Evolutionary conservation across 2,888 invertebrate genomes (phyloP).

Genomic region (Tachina lurida): DNA sequence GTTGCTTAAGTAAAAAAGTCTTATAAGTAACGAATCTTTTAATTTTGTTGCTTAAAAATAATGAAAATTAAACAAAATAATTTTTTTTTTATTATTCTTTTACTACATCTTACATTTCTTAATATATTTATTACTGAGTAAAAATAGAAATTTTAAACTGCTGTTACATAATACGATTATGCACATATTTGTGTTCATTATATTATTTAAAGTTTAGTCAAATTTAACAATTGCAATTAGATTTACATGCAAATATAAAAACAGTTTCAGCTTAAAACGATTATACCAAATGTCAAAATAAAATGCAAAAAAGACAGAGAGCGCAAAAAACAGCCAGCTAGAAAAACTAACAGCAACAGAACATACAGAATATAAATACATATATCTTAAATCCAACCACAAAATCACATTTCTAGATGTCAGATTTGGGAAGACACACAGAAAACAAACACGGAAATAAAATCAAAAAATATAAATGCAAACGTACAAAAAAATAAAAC

Average conservation of each 20-base stretch:
- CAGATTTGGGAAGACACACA: slow-evolving; percentile 66
- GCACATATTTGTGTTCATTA: slow-evolving; percentile 36
- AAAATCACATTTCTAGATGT: slow-evolving; percentile 68
- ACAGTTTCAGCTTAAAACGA: slow-evolving; percentile 51
- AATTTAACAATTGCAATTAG: slow-evolving; percentile 57
- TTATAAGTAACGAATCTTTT: too few species aligned
- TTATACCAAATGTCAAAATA: slow-evolving; percentile 55
- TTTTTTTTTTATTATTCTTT: too few species aligned
- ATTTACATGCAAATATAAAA: background rate
- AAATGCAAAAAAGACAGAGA: slow-evolving; percentile 22
- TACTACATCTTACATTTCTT: too few species aligned
- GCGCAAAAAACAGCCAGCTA: slow-evolving; percentile 10
- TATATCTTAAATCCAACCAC: slow-evolving; percentile 64
- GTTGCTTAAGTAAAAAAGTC: too few species aligned
- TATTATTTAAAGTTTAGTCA: slow-evolving; percentile 39
- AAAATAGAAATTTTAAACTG: background rate
- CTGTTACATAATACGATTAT: slow-evolving; percentile 51
- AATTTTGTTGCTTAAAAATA: too few species aligned
- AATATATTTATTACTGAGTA: background rate
- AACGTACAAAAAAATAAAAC: slow-evolving; percentile 51
- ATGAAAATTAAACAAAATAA: too few species aligned
- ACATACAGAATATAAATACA: background rate
- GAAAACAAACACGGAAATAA: slow-evolving; percentile 69
- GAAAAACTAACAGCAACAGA: slow-evolving; percentile 6
- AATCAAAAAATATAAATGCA: slow-evolving; percentile 69